These are phyloP conservation scores for Oriolus oriolus DNA, from an alignment of 2,113 vertebrate species.

Conservation along the genomic window DNA sequence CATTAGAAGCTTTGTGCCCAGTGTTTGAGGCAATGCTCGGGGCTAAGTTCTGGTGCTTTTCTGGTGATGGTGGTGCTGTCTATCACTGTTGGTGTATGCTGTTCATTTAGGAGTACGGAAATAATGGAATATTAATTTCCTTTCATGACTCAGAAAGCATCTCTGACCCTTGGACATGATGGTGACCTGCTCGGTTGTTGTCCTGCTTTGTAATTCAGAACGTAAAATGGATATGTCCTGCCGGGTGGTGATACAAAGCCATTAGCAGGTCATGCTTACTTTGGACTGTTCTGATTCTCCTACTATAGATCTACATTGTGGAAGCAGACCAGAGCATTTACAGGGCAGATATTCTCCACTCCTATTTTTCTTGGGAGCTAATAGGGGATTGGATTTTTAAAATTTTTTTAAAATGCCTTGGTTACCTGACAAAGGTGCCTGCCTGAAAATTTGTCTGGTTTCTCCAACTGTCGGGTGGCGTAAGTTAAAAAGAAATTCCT, in stretches of 20 bases:
- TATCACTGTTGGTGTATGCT: neutral
- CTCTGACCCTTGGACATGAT: neutral
- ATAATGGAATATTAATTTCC: neutral
- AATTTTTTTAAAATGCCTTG: neutral
- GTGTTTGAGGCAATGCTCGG: neutral
- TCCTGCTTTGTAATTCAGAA: neutral
- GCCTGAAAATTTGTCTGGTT: neutral
- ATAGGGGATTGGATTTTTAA: neutral
- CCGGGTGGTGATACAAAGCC: rapidly evolving
- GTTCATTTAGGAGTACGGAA: neutral
- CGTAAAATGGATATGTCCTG: neutral
- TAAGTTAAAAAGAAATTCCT: neutral
- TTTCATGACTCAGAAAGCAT: neutral
- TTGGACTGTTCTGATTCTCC: neutral
- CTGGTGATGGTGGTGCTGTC: neutral
- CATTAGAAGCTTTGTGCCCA: neutral
- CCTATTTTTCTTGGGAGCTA: neutral
- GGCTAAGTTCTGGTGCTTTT: neutral
- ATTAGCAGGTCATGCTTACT: neutral
- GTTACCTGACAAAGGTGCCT: neutral
- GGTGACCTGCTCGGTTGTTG: neutral
- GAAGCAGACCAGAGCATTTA: neutral
- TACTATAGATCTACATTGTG: neutral
- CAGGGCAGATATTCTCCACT: neutral
- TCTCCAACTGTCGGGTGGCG: neutral